Evolutionary conservation across 1,140 invertebrate species (phyloP).

Genomic region (Atopsyche davidsoni): DNA sequence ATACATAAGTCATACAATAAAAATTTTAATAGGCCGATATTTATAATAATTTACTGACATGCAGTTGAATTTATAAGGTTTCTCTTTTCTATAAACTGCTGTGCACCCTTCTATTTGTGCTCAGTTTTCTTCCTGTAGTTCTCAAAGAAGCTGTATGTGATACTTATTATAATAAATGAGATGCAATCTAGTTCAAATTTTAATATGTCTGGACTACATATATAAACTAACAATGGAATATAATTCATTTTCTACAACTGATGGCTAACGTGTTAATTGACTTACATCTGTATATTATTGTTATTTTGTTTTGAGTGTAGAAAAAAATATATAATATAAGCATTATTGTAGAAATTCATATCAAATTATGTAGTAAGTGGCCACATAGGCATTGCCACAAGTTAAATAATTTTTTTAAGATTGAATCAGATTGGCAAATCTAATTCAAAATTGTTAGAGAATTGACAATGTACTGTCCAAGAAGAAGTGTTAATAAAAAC

Average conservation of each 20-base stretch:
- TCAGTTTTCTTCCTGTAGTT: constrained; percentile 18
- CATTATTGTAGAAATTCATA: constrained; percentile 27
- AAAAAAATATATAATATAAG: constrained; percentile 12
- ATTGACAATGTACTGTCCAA: constrained; percentile 22
- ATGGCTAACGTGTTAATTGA: neutral
- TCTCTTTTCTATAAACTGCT: too few relatives aligned
- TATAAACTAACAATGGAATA: neutral
- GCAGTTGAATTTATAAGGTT: too few relatives aligned
- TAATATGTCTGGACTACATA: too few relatives aligned
- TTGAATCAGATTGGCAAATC: constrained; percentile 8
- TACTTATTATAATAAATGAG: constrained; percentile 19
- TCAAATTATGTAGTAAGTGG: constrained; percentile 23
- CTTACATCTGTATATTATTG: neutral
- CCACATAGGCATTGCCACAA: too few relatives aligned
- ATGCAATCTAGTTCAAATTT: constrained; percentile 19
- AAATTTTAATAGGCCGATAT: too few relatives aligned
- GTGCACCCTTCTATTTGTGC: constrained; percentile 31
- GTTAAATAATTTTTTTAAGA: constrained; percentile 16
- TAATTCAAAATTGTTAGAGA: constrained; percentile 21
- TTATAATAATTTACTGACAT: too few relatives aligned
- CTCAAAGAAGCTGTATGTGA: constrained; percentile 23
- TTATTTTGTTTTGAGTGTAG: neutral
- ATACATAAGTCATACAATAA: too few relatives aligned
- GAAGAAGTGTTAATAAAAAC: constrained; percentile 27
- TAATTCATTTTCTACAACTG: neutral